Evolutionary conservation across 2,797 vertebrate genomes (phyloP), one percentile per base, ranked within the genome.

Genomic region (Coreius guichenoti): DNA sequence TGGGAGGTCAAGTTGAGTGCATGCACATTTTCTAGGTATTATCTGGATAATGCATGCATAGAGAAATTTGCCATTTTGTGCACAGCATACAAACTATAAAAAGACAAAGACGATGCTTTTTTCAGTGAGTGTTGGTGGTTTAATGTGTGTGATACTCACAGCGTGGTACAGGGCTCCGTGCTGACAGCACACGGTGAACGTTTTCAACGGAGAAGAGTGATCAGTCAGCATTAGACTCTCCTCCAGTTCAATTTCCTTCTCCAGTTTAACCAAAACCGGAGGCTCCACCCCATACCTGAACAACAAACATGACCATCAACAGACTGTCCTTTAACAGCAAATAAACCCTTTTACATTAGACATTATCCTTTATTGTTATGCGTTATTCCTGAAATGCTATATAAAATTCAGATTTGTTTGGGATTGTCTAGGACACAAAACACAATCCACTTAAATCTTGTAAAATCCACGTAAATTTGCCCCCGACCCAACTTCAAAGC

Each of bases 231-330:
- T 93, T 90, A 97, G 90, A 0, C 97, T 97, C 92, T 99, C 98
- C 93, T 99, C 98, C 87, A 99, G 89, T 86, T 99, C 98, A 33
- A 99, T 99, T 95, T 99, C 98, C 88, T 99, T 97, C 95, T 99
- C 98, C 88, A 99, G 94, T 93, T 99, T 98, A 89, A 99, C 96
- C 88, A 99, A 91, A 1, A 97, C 96, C 1, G 98, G 98, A 87
- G 98, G 98, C 87, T 99, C 98, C 90, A 99, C 96, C 0, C 97
- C 98, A 26, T 97, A 99, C 87, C 98, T 99, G 63, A 36, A 23
- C 26, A 3, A 56, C 13, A 17, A 13, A 29, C 21, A n/a, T n/a
- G n/a, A n/a, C 6, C 5, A 3, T 61, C 12, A 78, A 23, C 5
- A 67, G 8, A 80, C 31, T 21, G 19, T 21, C 39, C 13, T 8